Evolutionary conservation across 2,113 vertebrate genomes (phyloP).

Genomic region (Cebus imitator): DNA sequence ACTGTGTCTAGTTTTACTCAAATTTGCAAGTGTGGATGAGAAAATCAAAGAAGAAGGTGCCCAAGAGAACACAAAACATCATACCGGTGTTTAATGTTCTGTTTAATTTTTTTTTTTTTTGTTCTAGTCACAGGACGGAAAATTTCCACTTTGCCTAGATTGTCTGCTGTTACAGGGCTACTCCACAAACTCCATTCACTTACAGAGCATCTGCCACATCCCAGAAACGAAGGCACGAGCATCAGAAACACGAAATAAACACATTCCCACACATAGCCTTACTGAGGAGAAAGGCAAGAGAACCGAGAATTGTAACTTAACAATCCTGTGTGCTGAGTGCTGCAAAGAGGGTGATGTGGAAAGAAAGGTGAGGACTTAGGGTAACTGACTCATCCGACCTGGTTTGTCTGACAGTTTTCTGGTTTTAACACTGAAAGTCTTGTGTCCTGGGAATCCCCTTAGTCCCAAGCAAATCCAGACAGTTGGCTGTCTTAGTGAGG

Average conservation of each 20-base stretch:
- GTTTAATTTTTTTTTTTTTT: constrained; percentile 1
- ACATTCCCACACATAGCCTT: background rate
- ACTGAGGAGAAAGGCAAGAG: background rate
- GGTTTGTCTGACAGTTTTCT: background rate
- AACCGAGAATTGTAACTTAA: background rate
- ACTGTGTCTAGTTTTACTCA: background rate
- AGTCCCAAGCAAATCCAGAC: background rate
- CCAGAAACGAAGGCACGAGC: background rate
- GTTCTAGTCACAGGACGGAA: background rate
- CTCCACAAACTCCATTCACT: background rate
- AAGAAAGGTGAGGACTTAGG: background rate
- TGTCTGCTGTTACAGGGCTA: background rate
- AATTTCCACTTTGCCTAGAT: constrained; percentile 20
- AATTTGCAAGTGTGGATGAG: constrained; percentile 23
- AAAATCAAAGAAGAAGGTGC: background rate
- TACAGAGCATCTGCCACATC: background rate
- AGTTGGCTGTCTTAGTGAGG: background rate
- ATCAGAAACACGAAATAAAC: background rate
- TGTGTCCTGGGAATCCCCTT: background rate
- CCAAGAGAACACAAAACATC: background rate
- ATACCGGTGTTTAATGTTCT: background rate
- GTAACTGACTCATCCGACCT: background rate
- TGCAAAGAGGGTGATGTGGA: background rate
- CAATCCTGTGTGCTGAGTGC: background rate
- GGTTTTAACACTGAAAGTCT: background rate